Conservation (phyloP, 1,140 invertebrate species). For the Liolophura sinensis region DNA sequence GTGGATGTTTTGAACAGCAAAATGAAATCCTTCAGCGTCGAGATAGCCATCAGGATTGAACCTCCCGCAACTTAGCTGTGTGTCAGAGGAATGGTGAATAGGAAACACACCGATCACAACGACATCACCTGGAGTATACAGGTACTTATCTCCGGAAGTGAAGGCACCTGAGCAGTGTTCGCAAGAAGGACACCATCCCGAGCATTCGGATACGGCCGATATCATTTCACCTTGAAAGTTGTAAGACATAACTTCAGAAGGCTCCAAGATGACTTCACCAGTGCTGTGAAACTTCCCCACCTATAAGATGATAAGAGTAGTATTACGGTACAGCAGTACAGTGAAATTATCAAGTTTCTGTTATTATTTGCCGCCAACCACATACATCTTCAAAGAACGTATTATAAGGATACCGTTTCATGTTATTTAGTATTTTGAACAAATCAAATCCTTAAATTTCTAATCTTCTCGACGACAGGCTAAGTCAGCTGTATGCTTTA, state of each 20-base stretch:
- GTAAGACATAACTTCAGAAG: not conserved
- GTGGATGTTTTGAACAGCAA: constrained; percentile 29
- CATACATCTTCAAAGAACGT: too few relatives aligned
- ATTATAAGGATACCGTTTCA: too few relatives aligned
- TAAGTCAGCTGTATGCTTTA: too few relatives aligned
- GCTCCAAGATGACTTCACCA: not conserved
- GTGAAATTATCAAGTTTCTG: not conserved
- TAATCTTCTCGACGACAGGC: too few relatives aligned
- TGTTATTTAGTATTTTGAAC: too few relatives aligned
- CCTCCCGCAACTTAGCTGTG: constrained; percentile 62
- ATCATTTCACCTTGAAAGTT: not conserved
- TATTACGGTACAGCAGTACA: not conserved
- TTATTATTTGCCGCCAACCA: not conserved
- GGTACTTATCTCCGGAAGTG: constrained; percentile 2
- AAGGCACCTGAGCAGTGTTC: constrained; percentile 6
- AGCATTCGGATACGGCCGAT: constrained; percentile 12
- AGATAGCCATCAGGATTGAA: constrained; percentile 63
- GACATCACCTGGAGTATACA: constrained; percentile 65
- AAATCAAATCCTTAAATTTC: too few relatives aligned
- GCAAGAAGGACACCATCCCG: constrained; percentile 29
- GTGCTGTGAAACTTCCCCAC: constrained; percentile 2
- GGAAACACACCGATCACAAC: constrained; percentile 77
- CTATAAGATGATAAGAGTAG: not conserved
- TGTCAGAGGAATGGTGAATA: constrained; percentile 65
- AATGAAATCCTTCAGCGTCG: constrained; percentile 35